These are phyloP conservation scores for Telmatochromis sp. DNA, from an alignment of 2,113 vertebrate species.

Conservation along the genomic window DNA sequence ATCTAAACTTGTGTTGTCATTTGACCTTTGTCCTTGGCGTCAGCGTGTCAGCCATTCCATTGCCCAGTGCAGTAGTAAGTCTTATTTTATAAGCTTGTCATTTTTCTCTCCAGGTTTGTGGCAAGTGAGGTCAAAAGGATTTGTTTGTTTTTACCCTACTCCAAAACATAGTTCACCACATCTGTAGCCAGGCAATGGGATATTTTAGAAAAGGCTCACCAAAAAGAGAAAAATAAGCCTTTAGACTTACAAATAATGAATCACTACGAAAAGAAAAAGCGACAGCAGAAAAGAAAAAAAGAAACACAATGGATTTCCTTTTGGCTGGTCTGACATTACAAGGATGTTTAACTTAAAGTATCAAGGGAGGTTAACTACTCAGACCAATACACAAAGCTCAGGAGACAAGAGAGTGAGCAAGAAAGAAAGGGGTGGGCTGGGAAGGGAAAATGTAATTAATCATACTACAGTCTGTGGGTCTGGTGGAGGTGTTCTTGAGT, in stretches of 20 bases:
- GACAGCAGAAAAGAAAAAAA: slow-evolving; percentile 37
- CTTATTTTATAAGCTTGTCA: not conserved
- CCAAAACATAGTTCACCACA: slow-evolving; percentile 37
- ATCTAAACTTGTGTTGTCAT: not conserved
- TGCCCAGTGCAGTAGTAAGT: not conserved
- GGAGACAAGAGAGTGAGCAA: slow-evolving; percentile 1
- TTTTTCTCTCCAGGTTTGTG: not conserved
- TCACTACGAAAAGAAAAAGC: slow-evolving; percentile 27
- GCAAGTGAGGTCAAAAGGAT: slow-evolving; percentile 13
- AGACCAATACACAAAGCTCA: slow-evolving; percentile 3
- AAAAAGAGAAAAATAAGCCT: slow-evolving; percentile 10
- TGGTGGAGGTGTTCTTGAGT: slow-evolving; percentile 35
- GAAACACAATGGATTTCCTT: slow-evolving; percentile 48
- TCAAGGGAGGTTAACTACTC: slow-evolving; percentile 43
- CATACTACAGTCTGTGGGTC: slow-evolving; percentile 31
- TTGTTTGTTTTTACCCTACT: slow-evolving; percentile 13
- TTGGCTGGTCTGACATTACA: slow-evolving; percentile 37
- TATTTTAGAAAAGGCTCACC: slow-evolving; percentile 32
- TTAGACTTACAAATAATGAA: slow-evolving; percentile 16
- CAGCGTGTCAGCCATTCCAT: not conserved
- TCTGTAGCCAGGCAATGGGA: not conserved
- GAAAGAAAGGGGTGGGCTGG: not conserved
- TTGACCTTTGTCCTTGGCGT: slow-evolving; percentile 9
- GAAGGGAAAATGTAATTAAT: slow-evolving; percentile 59
- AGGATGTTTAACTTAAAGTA: slow-evolving; percentile 49